Base-by-base conservation (phyloP, 1,140 invertebrate genomes). In the Cyrtorhinus lividipennis region DNA sequence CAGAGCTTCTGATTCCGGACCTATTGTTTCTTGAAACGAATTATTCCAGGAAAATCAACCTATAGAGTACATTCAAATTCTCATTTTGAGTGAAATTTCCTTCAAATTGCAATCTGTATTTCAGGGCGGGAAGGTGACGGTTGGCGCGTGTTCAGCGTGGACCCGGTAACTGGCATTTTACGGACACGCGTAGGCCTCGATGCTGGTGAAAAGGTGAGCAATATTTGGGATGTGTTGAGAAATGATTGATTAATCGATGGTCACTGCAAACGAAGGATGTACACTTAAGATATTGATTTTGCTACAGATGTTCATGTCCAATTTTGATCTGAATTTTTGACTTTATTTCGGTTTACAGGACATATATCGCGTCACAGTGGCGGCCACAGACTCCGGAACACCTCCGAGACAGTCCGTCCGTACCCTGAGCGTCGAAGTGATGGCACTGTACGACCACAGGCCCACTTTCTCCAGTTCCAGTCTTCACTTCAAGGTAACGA, bases 391-490 rank as follows among this genome's bases (percentile, higher is more conserved):
- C 76, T 81, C 81, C 65, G 93, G 92, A 25, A 81, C 77, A 68
- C 91, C 90, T 62, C 83, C 85, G 23, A 83, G 83, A 70, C 82
- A 90, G 73, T 86, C 85, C 59, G 79, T 90, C n/a, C 80, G 87
- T 60, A 80, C 86, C 60, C 76, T 92, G 24, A 81, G 89, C 67
- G 85, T 96, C 22, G 87, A 92, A 74, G 90, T 95, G 20, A 74
- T 92, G 66, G 90, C 94, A 72, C 78, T 95, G 46, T 92, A 93
- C 72, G 91, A 95, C 72, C 90, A 92, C 74, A 79, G 89, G 68
- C 92, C 91, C 24, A 90, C 85, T 59, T 95, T 94, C 73, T 89
- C 88, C 44, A 90, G 88, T 69, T 92, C 89, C 61, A 92, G 88
- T 74, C 78, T 94, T 66, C 82, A 83, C 59, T 93, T 93, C 75